Evolutionary conservation across 2,113 vertebrate species (phyloP).

Genomic region (Himantopus leucocephalus): DNA sequence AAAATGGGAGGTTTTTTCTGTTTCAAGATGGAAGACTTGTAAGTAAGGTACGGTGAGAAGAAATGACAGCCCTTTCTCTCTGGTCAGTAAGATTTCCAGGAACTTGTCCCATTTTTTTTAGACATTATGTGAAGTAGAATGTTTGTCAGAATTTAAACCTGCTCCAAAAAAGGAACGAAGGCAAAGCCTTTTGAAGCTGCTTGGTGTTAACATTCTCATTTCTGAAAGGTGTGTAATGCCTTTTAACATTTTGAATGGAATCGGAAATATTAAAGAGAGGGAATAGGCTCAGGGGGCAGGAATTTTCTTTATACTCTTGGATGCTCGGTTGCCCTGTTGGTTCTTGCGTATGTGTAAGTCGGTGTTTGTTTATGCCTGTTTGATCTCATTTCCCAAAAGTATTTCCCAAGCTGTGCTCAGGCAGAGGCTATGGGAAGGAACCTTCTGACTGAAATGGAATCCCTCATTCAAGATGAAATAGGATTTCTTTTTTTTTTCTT

Average conservation of each 20-base stretch:
- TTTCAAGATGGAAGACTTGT: background rate
- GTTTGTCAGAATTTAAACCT: background rate
- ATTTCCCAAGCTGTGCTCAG: constrained; percentile 38
- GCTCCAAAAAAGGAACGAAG: background rate
- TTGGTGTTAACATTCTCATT: background rate
- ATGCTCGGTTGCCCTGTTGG: background rate
- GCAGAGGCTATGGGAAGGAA: background rate
- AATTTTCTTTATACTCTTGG: background rate
- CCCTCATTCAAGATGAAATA: constrained; percentile 24
- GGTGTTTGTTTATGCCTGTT: background rate
- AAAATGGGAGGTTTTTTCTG: background rate
- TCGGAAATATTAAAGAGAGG: background rate
- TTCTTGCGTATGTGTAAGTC: background rate
- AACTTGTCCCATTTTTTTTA: background rate
- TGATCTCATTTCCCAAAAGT: constrained; percentile 40
- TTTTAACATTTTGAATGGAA: background rate
- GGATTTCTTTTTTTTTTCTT: background rate
- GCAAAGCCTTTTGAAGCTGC: background rate
- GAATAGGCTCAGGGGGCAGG: background rate
- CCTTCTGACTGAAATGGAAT: constrained; percentile 43
- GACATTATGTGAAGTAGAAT: background rate
- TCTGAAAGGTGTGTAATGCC: background rate
- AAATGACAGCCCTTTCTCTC: background rate
- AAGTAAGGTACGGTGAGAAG: background rate
- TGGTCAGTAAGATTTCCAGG: background rate